A percentile compares a stretch with the other conserved stretches of the same genome.
Evolutionary conservation across 2,888 invertebrate genomes (phyloP).

Genomic region (Neelides folsomi): DNA sequence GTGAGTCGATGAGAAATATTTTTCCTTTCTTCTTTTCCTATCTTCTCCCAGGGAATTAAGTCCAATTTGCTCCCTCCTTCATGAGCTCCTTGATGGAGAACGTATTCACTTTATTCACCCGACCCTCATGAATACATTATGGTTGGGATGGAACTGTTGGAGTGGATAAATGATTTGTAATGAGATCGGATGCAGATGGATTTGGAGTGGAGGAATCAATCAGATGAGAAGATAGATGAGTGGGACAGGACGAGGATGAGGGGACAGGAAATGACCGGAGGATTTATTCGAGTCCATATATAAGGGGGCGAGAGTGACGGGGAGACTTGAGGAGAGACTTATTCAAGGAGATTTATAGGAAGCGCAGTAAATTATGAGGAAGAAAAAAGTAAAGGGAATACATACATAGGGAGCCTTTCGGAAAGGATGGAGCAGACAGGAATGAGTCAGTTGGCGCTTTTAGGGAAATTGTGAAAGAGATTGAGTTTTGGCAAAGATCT

Average conservation of each 20-base stretch:
- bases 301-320: slow-evolving; percentile 6
- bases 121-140: too few relatives aligned
- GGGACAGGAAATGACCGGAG: slow-evolving; percentile 28
- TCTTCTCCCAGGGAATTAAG: too few relatives aligned
- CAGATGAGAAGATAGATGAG: too few relatives aligned
- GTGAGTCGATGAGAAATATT: too few relatives aligned
- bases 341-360: slow-evolving; percentile 27
- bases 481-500: slow-evolving; percentile 7
- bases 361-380: slow-evolving; percentile 29
- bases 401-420: background rate
- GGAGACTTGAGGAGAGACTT: slow-evolving; percentile 15
- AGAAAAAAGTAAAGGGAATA: slow-evolving; percentile 6
- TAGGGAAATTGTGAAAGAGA: slow-evolving; percentile 10
- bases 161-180: too few relatives aligned
- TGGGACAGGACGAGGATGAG: background rate
- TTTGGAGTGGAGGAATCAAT: too few relatives aligned
- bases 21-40: too few relatives aligned
- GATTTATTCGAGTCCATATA: slow-evolving; percentile 24
- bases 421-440: background rate
- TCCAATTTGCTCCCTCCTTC: too few relatives aligned
- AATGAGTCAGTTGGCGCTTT: slow-evolving; percentile 6
- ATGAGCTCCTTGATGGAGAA: too few relatives aligned
- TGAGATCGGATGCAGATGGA: too few relatives aligned
- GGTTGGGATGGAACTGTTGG: too few relatives aligned
- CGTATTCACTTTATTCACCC: too few relatives aligned